Evolutionary conservation across 2,888 invertebrate genomes (phyloP), one percentile per base, ranked within the genome.

Genomic region (Toxonevra muliebris): DNA sequence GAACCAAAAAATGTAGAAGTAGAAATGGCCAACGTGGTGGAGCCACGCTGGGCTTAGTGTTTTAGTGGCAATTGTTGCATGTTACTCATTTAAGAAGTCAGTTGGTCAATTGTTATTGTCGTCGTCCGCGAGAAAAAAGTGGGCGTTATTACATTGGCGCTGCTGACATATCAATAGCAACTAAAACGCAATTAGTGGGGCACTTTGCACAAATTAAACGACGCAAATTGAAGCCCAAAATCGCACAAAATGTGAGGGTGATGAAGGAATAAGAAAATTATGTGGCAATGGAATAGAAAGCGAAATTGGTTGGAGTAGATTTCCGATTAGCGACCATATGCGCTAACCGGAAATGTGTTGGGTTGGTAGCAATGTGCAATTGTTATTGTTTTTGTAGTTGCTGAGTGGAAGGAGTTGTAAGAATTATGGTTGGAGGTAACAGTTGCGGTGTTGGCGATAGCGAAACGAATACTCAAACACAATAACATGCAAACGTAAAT

Each of bases 171-270:
- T 55, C 66, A 65, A 64, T 45, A 68, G 69, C 61, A 72, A 77
- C 73, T 75, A 71, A 74, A 77, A 76, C 73, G 74, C 73, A 79
- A 77, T 79, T 78, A 78, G 72, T 71, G 63, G 70, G 65, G 59
- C 72, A 64, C 73, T 76, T 76, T 73, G 71, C 69, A 69, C 68
- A 71, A 77, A 77, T 76, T 77, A 76, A 77, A 73, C 65, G 71
- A 30, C 62, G 52, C 45, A 60, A 19, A 65, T 45, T 17, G 40
- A 20, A 48, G 12, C 9, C 20, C 48, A 8, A 20, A 15, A 41
- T 5, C 48, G 11, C 15, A 12, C n/a, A 7, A 5, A 15, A 48
- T 15, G 48, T 12, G 10, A 15, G n/a, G n/a, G 9, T 15, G 48
- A 30, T 30, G 30, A 7, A 7, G 30, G 30, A 30, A 30, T 30